Evolutionary conservation across 2,888 invertebrate species (phyloP).

Genomic region (Perizoma affinitatum): DNA sequence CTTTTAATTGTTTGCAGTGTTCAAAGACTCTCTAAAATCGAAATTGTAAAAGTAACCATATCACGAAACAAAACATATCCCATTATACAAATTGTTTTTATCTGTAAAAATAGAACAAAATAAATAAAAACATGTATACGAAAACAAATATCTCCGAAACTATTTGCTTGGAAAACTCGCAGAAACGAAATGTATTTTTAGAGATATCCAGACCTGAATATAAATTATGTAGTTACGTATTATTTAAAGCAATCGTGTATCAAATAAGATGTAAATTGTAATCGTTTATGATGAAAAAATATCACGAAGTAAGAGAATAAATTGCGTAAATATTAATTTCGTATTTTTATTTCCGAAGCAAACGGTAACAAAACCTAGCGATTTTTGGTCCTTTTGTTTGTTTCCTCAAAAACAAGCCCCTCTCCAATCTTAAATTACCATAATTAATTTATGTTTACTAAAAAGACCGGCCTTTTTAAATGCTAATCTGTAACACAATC

Average conservation of each 20-base stretch:
- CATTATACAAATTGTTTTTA: constrained; percentile 57
- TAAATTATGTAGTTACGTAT: constrained; percentile 64
- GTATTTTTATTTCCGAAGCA: constrained; percentile 47
- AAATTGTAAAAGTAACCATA: constrained; percentile 57
- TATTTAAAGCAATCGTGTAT: constrained; percentile 73
- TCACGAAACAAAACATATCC: constrained; percentile 79
- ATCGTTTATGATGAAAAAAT: constrained; percentile 71
- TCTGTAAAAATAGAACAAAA: constrained; percentile 67
- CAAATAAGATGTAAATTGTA: constrained; percentile 78
- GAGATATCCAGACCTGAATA: constrained; percentile 63
- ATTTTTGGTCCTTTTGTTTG: constrained; percentile 1
- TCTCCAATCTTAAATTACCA: constrained; percentile 55
- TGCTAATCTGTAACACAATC: constrained; percentile 81
- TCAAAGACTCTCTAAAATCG: constrained; percentile 48
- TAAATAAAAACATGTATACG: constrained; percentile 73
- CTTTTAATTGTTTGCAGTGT: constrained; percentile 20
- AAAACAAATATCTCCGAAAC: constrained; percentile 58
- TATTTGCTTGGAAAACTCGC: constrained; percentile 55
- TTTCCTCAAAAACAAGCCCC: constrained; percentile 10
- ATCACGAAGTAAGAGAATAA: constrained; percentile 75
- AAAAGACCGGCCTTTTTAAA: constrained; percentile 67
- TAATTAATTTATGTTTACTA: constrained; percentile 72
- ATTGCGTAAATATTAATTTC: constrained; percentile 56
- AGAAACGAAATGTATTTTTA: constrained; percentile 61
- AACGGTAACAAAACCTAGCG: constrained; percentile 2